Evolutionary conservation across 2,113 vertebrate genomes (phyloP), one percentile per base, ranked within the genome.

Genomic region (Sylvicapra grimmia): DNA sequence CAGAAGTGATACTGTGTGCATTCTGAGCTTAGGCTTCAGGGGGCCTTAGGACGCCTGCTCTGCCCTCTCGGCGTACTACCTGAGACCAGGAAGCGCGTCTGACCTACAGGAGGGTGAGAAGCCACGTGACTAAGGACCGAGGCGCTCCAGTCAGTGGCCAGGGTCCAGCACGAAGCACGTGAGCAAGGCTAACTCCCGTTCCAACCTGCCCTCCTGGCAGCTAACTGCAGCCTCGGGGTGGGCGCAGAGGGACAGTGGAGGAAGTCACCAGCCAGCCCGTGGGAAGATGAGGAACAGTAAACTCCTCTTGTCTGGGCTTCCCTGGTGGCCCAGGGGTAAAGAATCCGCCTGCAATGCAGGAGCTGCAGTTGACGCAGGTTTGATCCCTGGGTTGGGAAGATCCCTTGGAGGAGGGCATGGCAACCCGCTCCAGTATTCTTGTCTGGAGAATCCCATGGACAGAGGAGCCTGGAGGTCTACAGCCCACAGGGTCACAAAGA

Each of bases 141-240:
- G 65, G 53, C 2, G 40, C 40, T 49, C 15, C 51, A 2, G 56
- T 10, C 63, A 40, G 18, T 0, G 8, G 59, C 44, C 29, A 21
- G 72, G 8, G 13, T 25, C 33, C 33, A 19, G 44, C 5, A 4
- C 10, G 49, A 29, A 16, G 10, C 18, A 14, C 5, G 29, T 1
- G 53, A 58, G 21, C 18, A 23, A 27, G 33, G 36, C 47, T 2
- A 8, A 7, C 1, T 1, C 5, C 19, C 1, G 16, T 31, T 15
- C 36, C 3, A 14, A 12, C 11, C 25, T 75, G 61, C 7, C 23
- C 11, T 1, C 27, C 23, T 19, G 3, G 23, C 29, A 16, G 49
- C 18, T 7, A 36, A 25, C 19, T 2, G 2, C 23, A 16, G 5
- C 40, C 44, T 4, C 0, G 40, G 1, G 23, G 5, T 36, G 63